These are phyloP conservation scores for Amia ocellicauda DNA, from an alignment of 2,113 vertebrate genomes.

Conservation along the genomic window DNA sequence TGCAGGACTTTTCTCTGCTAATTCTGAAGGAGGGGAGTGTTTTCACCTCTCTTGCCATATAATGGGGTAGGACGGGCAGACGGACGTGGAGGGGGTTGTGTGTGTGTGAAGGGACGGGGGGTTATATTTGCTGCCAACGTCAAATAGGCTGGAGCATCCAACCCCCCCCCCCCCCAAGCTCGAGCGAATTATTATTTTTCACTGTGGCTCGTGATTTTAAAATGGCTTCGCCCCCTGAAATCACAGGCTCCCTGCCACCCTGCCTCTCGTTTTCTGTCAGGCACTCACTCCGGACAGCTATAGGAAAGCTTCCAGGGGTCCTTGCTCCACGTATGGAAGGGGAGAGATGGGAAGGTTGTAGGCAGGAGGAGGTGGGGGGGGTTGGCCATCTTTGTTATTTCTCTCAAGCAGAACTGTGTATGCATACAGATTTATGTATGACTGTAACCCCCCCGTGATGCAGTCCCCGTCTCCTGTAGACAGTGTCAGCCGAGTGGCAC, in stretches of 20 bases:
- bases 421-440: too few species aligned
- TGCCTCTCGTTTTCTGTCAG: slow-evolving; percentile 55
- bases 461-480: too few species aligned
- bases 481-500: too few species aligned
- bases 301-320: slow-evolving; percentile 50
- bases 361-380: slow-evolving; percentile 24
- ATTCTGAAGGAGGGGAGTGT: slow-evolving; percentile 25
- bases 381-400: slow-evolving; percentile 1
- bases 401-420: background rate
- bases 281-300: slow-evolving; percentile 53
- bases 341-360: slow-evolving; percentile 27
- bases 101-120: too few species aligned
- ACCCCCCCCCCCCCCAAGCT: slow-evolving; percentile 35
- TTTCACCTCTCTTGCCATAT: background rate
- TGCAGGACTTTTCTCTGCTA: slow-evolving; percentile 26
- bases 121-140: slow-evolving; percentile 4
- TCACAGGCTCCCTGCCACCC: slow-evolving; percentile 23
- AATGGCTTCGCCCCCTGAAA: slow-evolving; percentile 41
- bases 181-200: slow-evolving; percentile 39
- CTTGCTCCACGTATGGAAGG: slow-evolving; percentile 43
- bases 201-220: slow-evolving; percentile 44
- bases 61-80: background rate
- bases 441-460: too few species aligned
- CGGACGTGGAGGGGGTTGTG: too few species aligned
- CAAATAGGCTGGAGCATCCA: slow-evolving; percentile 19